Evolutionary conservation across 1,140 invertebrate species (phyloP), one percentile per base, ranked within the genome.

Genomic region (Mactra quadrangularis): DNA sequence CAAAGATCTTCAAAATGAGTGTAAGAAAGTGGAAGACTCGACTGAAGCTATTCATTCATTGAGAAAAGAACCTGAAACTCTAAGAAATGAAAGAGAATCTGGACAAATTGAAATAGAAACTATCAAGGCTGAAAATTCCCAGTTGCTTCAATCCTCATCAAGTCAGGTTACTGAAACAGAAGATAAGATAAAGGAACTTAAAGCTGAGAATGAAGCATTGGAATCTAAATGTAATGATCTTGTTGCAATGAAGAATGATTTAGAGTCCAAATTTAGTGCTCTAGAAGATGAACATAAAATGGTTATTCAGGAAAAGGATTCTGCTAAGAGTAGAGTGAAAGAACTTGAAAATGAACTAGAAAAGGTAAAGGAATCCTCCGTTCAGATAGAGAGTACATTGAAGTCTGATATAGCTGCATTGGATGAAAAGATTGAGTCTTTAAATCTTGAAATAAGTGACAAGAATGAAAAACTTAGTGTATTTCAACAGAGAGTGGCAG

Each of bases 11-110:
- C 17, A 75, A 59, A 57, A 70, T 22, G 47, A 50, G 22, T 41
- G 6, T 77, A 82, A 89, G 53, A 77, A 87, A 62, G 81, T 94
- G 86, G 92, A 93, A 83, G 91, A 90, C 47, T 15, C 45, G 13
- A 68, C 7, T 31, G 15, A 52, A 50, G 47, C 3, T 27, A 9
- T 50, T 11, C 22, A 50, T 19, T 3, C 41, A 1, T 38, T 76
- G 31, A 60, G 53, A 50, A 19, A 57, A 31, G 66, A 83, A 57
- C 13, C 83, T 13, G 38, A 74, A 50, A 19, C 29, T 3, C 27
- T 85, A 17, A 70, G 57, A 57, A 31, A 38, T 55, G 81, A 76
- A 59, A 83, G 68, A n/a, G 52, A 53, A 45, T 7, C 15, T 1
- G 77, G 31, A 17, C 60, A 62, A 6, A 68, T 22, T 68, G 68